Evolutionary conservation across 1,140 invertebrate species (phyloP).

Genomic region (Dreissena polymorpha): DNA sequence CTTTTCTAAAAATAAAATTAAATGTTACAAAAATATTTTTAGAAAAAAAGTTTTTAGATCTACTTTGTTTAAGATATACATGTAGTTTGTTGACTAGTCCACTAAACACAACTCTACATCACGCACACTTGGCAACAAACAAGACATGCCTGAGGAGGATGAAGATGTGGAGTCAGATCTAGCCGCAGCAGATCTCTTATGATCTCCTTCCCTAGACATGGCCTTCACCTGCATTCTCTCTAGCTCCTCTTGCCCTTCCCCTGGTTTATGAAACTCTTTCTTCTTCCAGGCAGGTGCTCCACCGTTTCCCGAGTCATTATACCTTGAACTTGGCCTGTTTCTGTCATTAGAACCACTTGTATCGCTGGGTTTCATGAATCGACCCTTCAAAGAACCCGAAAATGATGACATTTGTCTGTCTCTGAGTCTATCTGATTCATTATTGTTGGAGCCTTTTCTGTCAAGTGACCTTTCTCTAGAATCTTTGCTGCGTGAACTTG

Average conservation of each 20-base stretch:
- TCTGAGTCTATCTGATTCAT: not conserved
- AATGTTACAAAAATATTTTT: too few relatives aligned
- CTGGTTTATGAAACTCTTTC: slow-evolving; percentile 53
- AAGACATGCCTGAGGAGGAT: slow-evolving; percentile 34
- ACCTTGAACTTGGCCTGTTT: not conserved
- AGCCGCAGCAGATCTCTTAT: not conserved
- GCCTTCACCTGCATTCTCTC: not conserved
- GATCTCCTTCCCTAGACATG: not conserved
- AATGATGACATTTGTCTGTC: slow-evolving; percentile 15
- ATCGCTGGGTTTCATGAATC: slow-evolving; percentile 45
- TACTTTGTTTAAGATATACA: too few relatives aligned
- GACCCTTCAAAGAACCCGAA: slow-evolving; percentile 39
- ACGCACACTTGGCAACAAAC: slow-evolving; percentile 17
- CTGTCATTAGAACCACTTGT: not conserved
- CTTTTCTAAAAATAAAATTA: too few relatives aligned
- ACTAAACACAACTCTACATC: not conserved
- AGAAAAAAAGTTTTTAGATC: too few relatives aligned
- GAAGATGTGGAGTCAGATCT: slow-evolving; percentile 16
- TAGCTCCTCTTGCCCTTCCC: not conserved
- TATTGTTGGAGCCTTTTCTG: too few relatives aligned
- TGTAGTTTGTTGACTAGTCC: too few relatives aligned
- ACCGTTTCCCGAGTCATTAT: not conserved
- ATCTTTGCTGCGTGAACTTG: too few relatives aligned
- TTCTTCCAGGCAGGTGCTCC: slow-evolving; percentile 47
- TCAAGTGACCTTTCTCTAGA: too few relatives aligned